phyloP scores from a whole-genome alignment of 2,888 invertebrate genomes.

The Drosophila flavopinicola region DNA sequence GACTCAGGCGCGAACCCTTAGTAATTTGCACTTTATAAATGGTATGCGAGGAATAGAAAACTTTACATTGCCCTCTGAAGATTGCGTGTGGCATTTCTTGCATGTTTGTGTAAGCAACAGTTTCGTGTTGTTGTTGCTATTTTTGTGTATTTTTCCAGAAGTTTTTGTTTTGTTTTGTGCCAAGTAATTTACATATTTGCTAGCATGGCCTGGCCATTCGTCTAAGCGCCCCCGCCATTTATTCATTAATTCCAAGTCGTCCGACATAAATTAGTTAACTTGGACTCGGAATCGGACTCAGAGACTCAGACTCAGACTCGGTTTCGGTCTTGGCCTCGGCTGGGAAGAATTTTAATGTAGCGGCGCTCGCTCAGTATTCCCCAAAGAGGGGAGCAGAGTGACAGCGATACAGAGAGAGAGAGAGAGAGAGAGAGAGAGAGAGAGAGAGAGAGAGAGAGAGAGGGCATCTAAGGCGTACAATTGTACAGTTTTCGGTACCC shows the following conservation, averaged over 20 bases:
- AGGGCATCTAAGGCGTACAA: constrained; percentile 17
- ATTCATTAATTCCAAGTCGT: constrained; percentile 80
- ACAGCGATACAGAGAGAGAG: not conserved
- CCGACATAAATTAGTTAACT: constrained; percentile 81
- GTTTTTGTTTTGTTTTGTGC: constrained; percentile 48
- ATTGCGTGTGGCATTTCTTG: constrained; percentile 71
- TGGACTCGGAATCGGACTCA: constrained; percentile 58
- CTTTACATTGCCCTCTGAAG: constrained; percentile 73
- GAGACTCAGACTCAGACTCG: constrained; percentile 34
- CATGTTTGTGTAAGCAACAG: constrained; percentile 47
- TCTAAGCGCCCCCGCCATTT: constrained; percentile 77
- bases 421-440: not conserved
- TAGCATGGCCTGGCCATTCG: constrained; percentile 62
- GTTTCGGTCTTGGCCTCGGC: constrained; percentile 31
- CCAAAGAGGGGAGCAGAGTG: constrained; percentile 17
- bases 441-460: constrained; percentile 4
- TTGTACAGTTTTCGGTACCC: constrained; percentile 30
- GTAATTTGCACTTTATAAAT: constrained; percentile 73
- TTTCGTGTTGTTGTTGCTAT: constrained; percentile 39
- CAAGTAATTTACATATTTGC: constrained; percentile 70
- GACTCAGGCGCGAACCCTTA: constrained; percentile 27
- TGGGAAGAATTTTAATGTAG: constrained; percentile 77
- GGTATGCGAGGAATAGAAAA: constrained; percentile 58
- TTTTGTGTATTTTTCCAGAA: constrained; percentile 32
- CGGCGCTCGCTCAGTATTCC: constrained; percentile 35